Evolutionary conservation across 2,113 vertebrate genomes (phyloP).

Genomic region (Andinoacara biseriatus): DNA sequence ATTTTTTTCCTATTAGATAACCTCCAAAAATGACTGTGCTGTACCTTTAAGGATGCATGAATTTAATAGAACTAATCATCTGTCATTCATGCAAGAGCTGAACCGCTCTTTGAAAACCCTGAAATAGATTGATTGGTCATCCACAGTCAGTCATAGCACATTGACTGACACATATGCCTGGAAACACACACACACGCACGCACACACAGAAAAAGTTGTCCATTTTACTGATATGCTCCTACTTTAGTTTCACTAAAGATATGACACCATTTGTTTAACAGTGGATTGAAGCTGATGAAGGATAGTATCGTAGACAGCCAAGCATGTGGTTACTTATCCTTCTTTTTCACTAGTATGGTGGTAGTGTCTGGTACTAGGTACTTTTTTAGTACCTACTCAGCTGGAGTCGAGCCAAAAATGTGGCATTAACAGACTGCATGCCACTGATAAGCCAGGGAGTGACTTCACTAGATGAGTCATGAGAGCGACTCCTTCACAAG

Average conservation of each 20-base stretch:
- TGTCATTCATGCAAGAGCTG: conserved; percentile 41
- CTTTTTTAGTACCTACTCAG: no score
- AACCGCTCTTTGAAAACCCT: conserved; percentile 27
- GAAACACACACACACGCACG: background rate
- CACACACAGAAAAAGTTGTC: background rate
- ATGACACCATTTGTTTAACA: conserved; percentile 2
- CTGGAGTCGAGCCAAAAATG: no score
- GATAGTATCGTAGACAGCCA: conserved; percentile 3
- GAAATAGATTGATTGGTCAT: conserved; percentile 47
- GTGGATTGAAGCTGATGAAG: conserved; percentile 14
- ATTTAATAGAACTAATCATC: conserved; percentile 43
- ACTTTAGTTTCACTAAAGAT: conserved; percentile 15
- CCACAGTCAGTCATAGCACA: background rate
- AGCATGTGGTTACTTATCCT: conserved; percentile 20
- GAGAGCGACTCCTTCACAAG: no score
- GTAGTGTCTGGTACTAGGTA: no score
- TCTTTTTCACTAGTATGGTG: no score
- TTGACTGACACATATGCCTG: conserved; percentile 11
- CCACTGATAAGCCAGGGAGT: no score
- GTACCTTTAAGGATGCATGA: conserved; percentile 9
- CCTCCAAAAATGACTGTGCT: no score
- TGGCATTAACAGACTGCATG: no score
- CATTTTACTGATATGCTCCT: background rate
- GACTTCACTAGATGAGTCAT: no score
- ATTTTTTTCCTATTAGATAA: no score